phyloP scores from a whole-genome alignment of 2,888 invertebrate genomes.

The Agrochola circellaris region DNA sequence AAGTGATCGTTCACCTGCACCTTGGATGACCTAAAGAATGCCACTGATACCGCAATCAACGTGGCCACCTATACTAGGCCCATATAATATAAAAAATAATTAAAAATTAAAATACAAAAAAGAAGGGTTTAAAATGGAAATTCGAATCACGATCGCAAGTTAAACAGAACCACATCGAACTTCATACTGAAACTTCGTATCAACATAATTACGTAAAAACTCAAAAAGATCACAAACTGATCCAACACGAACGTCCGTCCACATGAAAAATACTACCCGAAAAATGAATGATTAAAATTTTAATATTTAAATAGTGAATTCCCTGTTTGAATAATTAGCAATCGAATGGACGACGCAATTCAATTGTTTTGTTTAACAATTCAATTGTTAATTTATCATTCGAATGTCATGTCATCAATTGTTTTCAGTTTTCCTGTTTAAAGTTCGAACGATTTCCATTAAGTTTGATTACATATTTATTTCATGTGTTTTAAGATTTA shows the following conservation, averaged over 20 bases:
- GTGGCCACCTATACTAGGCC: too few relatives aligned
- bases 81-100: too few relatives aligned
- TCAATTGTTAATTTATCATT: constrained; percentile 83
- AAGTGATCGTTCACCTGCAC: too few relatives aligned
- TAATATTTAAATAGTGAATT: constrained; percentile 80
- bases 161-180: not conserved
- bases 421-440: constrained; percentile 73
- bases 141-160: not conserved
- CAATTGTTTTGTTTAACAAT: constrained; percentile 83
- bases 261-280: constrained; percentile 20
- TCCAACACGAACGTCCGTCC: not conserved
- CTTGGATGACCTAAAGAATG: too few relatives aligned
- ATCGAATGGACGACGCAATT: constrained; percentile 74
- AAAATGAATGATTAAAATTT: constrained; percentile 75
- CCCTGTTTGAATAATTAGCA: constrained; percentile 81
- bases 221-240: constrained; percentile 20
- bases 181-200: not conserved
- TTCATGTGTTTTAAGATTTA: constrained; percentile 51
- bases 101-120: too few relatives aligned
- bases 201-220: constrained; percentile 20
- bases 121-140: not conserved
- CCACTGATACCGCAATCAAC: too few relatives aligned
- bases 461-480: constrained; percentile 70
- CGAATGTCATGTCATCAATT: constrained; percentile 74
- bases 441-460: constrained; percentile 70